Percentiles rank a stretch among this genome's conserved stretches.
These are phyloP conservation scores for Brachymystax lenok DNA, from an alignment of 2,797 vertebrate genomes.

Conservation along the genomic window DNA sequence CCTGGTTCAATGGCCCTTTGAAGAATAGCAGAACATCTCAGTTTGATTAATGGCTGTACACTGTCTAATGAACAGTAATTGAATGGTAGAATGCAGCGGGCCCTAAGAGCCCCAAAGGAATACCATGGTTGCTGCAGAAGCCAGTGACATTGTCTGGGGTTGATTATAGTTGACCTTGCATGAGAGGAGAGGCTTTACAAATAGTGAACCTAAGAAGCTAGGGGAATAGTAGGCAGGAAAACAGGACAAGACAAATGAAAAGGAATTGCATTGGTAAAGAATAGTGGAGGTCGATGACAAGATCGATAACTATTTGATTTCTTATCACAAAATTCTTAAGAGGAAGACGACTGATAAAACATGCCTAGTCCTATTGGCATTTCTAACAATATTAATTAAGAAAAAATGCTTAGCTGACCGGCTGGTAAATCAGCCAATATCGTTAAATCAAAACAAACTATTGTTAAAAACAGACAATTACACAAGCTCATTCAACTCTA, in stretches of 20 bases:
- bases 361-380: constrained; percentile 72
- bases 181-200: constrained; percentile 65
- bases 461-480: constrained; percentile 65
- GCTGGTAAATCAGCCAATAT: constrained; percentile 73
- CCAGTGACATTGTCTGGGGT: constrained; percentile 70
- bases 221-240: constrained; percentile 68
- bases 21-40: constrained; percentile 72
- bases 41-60: constrained; percentile 78
- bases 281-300: constrained; percentile 73
- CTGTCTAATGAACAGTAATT: constrained; percentile 82
- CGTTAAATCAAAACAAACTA: constrained; percentile 78
- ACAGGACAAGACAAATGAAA: constrained; percentile 72
- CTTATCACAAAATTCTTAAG: constrained; percentile 80
- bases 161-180: constrained; percentile 80
- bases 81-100: constrained; percentile 75
- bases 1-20: constrained; percentile 64
- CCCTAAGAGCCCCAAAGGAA: constrained; percentile 71
- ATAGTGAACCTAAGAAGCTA: constrained; percentile 67
- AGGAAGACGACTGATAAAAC: constrained; percentile 81
- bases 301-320: constrained; percentile 80
- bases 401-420: constrained; percentile 77
- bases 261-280: constrained; percentile 66
- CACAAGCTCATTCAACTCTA: constrained; percentile 51
- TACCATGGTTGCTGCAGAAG: constrained; percentile 52
- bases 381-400: constrained; percentile 86